Evolutionary conservation across 2,888 invertebrate genomes (phyloP).

Genomic region (Parascotia fuliginaria): DNA sequence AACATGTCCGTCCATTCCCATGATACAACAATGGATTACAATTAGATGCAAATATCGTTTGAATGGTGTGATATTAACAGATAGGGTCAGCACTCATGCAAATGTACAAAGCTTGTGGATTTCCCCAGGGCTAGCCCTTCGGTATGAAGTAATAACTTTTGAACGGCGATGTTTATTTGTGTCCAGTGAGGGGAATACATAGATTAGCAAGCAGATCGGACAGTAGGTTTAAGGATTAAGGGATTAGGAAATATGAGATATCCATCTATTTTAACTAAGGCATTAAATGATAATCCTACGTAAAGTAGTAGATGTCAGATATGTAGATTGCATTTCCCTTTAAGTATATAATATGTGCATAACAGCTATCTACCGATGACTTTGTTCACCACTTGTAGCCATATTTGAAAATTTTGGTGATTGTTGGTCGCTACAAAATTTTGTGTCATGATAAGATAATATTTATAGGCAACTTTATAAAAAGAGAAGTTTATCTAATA

Average conservation of each 20-base stretch:
- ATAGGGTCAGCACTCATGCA: conserved; percentile 75
- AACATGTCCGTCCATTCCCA: conserved; percentile 65
- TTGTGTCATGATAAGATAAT: too few relatives aligned
- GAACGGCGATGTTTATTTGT: conserved; percentile 36
- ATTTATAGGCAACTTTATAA: too few relatives aligned
- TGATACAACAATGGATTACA: conserved; percentile 76
- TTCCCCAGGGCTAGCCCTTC: conserved; percentile 74
- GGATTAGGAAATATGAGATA: background rate
- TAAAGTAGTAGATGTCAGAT: too few relatives aligned
- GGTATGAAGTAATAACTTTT: conserved; percentile 65
- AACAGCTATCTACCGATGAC: too few relatives aligned
- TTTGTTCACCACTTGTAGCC: too few relatives aligned
- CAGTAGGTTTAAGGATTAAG: conserved; percentile 9
- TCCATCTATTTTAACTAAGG: too few relatives aligned
- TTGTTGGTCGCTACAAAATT: too few relatives aligned
- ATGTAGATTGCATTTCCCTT: too few relatives aligned
- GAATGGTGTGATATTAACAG: conserved; percentile 66
- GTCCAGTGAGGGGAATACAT: conserved; percentile 30
- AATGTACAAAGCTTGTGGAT: conserved; percentile 68
- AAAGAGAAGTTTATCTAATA: too few relatives aligned
- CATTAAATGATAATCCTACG: too few relatives aligned
- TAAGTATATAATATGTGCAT: too few relatives aligned
- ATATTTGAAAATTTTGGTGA: too few relatives aligned
- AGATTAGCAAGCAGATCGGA: conserved; percentile 22
- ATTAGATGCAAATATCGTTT: conserved; percentile 82